phyloP scores from a whole-genome alignment of 1,140 invertebrate genomes.

The Drosophila varians region DNA sequence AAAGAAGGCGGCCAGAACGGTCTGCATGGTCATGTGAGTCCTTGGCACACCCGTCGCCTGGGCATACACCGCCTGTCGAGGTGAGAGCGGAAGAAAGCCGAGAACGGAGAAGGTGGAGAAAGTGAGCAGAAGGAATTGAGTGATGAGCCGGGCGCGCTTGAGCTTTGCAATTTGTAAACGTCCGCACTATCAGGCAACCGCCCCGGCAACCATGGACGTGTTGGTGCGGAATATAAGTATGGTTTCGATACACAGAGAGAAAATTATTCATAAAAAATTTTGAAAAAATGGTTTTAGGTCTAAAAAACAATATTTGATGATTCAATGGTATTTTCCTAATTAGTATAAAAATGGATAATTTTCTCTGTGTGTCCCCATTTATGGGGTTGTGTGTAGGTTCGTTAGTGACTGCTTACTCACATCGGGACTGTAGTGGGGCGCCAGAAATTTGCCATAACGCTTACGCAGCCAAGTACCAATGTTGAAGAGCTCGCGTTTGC shows the following conservation, averaged over 20 bases:
- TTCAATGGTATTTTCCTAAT: too few species aligned
- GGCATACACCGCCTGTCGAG: slow-evolving; percentile 85
- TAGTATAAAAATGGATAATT: background rate
- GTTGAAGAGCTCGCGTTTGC: slow-evolving; percentile 87
- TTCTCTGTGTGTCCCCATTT: slow-evolving; percentile 18
- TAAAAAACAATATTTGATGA: background rate
- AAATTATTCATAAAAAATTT: background rate
- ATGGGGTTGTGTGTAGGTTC: slow-evolving; percentile 38
- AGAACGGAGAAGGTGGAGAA: slow-evolving; percentile 9
- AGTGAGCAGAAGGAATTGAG: slow-evolving; percentile 63
- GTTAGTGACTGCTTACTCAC: slow-evolving; percentile 83
- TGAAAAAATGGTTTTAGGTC: background rate
- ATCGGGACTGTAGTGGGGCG: slow-evolving; percentile 86
- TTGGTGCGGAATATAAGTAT: too few species aligned
- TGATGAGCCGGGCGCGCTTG: slow-evolving; percentile 74
- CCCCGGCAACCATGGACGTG: slow-evolving; percentile 5
- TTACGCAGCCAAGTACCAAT: slow-evolving; percentile 87
- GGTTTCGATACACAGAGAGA: slow-evolving; percentile 21
- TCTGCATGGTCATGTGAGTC: slow-evolving; percentile 89
- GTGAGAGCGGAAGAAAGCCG: background rate
- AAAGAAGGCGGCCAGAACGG: slow-evolving; percentile 89
- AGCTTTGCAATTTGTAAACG: slow-evolving; percentile 78
- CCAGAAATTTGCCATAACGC: slow-evolving; percentile 87
- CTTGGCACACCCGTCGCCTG: slow-evolving; percentile 90
- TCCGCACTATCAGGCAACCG: slow-evolving; percentile 73